Evolutionary conservation across 2,113 vertebrate genomes (phyloP).

Genomic region (Ibidorhyncha struthersii): DNA sequence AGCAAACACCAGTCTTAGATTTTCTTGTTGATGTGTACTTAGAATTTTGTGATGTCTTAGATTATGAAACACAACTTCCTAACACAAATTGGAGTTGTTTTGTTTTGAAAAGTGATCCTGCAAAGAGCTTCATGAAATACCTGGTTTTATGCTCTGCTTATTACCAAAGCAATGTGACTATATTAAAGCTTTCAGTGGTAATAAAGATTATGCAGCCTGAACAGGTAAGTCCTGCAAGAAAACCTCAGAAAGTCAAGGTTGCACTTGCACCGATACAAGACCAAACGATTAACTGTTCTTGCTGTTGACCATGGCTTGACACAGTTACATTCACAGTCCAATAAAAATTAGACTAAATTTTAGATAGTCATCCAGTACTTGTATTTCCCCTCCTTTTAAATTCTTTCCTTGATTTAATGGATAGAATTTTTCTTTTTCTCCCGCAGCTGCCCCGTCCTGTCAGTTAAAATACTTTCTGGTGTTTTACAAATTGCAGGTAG

Average conservation of each 20-base stretch:
- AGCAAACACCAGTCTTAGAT: neutral
- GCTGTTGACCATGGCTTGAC: neutral
- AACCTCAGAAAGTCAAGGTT: neutral
- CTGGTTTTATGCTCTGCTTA: neutral
- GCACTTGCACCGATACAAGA: neutral
- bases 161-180: neutral
- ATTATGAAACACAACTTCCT: neutral
- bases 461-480: neutral
- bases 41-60: neutral
- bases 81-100: neutral
- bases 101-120: neutral
- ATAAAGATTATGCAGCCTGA: neutral
- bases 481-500: neutral
- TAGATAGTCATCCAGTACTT: neutral
- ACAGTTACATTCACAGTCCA: neutral
- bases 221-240: neutral
- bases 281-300: neutral
- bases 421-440: neutral
- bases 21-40: neutral
- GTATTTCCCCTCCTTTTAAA: neutral
- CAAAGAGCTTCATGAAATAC: neutral
- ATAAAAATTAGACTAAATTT: neutral
- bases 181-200: neutral
- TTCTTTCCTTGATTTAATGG: neutral
- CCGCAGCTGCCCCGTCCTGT: accelerated